Percentiles rank a stretch among this genome's conserved stretches.
Conservation (phyloP, 1,140 invertebrate species). For the Rhopalosiphum maidis region DNA sequence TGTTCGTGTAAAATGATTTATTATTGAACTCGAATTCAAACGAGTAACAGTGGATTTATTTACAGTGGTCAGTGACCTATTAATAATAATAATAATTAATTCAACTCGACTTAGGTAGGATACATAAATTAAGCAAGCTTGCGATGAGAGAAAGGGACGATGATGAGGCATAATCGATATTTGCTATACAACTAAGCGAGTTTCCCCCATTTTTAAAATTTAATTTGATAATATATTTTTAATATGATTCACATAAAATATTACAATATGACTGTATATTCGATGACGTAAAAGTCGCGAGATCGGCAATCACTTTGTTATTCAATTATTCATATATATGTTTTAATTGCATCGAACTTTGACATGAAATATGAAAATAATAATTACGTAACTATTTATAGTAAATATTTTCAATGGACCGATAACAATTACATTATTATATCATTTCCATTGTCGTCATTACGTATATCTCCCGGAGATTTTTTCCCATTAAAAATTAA, state of each 20-base stretch:
- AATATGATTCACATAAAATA: neutral
- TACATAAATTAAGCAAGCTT: no score
- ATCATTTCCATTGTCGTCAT: neutral
- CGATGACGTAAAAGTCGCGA: constrained; percentile 43
- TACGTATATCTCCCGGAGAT: neutral
- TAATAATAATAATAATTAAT: no score
- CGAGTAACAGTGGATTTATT: neutral
- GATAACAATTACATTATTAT: neutral
- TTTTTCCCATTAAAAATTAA: neutral
- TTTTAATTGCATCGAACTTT: constrained; percentile 20
- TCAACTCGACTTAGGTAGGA: no score
- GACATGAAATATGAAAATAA: constrained; percentile 30
- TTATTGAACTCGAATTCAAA: neutral
- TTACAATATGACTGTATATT: neutral
- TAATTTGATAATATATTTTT: neutral
- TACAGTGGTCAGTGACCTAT: neutral
- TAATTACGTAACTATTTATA: constrained; percentile 41
- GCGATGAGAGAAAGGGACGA: neutral
- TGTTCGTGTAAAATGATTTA: neutral
- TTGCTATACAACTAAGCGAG: neutral
- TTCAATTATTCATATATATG: constrained; percentile 11
- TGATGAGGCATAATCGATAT: neutral
- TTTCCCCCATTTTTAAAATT: neutral
- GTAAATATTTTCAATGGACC: neutral
- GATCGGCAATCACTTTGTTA: constrained; percentile 47